phyloP scores from a whole-genome alignment of 1,140 invertebrate genomes.

The Brachionus manjavacas region DNA sequence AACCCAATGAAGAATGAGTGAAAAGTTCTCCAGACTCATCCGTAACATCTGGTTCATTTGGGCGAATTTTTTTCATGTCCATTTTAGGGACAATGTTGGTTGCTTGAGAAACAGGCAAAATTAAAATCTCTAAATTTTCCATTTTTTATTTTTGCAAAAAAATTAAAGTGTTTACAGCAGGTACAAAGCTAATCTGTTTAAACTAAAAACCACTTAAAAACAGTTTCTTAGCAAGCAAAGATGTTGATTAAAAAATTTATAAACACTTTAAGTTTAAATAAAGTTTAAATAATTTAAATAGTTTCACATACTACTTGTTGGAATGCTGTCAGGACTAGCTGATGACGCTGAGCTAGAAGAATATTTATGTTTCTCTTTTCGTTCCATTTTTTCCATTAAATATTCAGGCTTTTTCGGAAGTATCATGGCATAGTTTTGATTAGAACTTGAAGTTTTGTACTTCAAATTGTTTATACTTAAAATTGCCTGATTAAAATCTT shows the following conservation, averaged over 20 bases:
- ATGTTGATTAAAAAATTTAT: background rate
- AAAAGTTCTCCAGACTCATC: background rate
- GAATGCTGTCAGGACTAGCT: background rate
- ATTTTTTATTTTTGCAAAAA: conserved; percentile 1
- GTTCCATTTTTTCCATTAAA: background rate
- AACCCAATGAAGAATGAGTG: background rate
- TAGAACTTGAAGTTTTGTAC: background rate
- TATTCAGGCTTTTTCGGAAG: background rate
- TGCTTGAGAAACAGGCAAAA: conserved; percentile 21
- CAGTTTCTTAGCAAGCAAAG: background rate
- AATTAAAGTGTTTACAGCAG: background rate
- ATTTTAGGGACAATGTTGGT: background rate
- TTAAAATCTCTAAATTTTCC: conserved; percentile 22
- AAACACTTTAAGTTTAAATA: background rate
- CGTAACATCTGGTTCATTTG: background rate
- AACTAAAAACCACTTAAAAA: background rate
- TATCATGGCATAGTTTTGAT: background rate
- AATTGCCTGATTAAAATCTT: background rate
- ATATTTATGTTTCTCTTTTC: background rate
- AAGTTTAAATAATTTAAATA: too few species aligned
- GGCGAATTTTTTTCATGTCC: background rate
- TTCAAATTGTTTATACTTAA: background rate
- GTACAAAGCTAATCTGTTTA: background rate
- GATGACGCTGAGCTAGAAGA: background rate
- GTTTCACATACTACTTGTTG: background rate